phyloP scores from a whole-genome alignment of 2,888 invertebrate species.

The Drosophila ezoana region DNA sequence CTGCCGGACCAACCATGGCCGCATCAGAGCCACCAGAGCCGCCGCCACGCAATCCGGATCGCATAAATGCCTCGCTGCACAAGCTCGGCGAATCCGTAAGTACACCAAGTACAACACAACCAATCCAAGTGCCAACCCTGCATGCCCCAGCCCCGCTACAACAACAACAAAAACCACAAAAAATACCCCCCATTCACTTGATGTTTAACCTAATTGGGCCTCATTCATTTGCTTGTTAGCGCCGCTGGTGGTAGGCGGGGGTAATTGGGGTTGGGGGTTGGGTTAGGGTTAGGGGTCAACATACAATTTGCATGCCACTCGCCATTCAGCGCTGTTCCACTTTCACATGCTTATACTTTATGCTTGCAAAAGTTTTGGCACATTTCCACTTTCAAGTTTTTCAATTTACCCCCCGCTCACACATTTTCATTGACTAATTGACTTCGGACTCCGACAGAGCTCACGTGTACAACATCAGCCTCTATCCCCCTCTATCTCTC shows the following conservation, averaged over 20 bases:
- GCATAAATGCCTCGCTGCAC: constrained; percentile 85
- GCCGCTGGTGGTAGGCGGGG: constrained; percentile 26
- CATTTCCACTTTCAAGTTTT: constrained; percentile 32
- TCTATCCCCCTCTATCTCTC: constrained; percentile 8
- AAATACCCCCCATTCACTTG: constrained; percentile 62
- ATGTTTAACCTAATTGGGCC: constrained; percentile 77
- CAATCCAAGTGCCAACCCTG: constrained; percentile 28
- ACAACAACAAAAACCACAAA: constrained; percentile 25
- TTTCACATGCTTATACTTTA: constrained; percentile 53
- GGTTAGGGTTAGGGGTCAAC: constrained; percentile 19
- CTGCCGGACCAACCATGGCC: constrained; percentile 84
- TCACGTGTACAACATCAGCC: constrained; percentile 5
- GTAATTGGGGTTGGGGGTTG: background rate
- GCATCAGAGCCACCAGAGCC: constrained; percentile 85
- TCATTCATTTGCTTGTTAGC: constrained; percentile 75
- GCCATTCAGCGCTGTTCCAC: constrained; percentile 55
- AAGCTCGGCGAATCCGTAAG: constrained; percentile 85
- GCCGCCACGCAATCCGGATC: constrained; percentile 85
- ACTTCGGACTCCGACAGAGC: constrained; percentile 15
- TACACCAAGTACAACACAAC: constrained; percentile 65
- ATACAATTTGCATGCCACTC: constrained; percentile 71
- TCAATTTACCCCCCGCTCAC: constrained; percentile 4
- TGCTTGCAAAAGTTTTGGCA: constrained; percentile 43
- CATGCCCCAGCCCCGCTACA: constrained; percentile 34
- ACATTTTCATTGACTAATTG: constrained; percentile 53